Conservation (phyloP, 2,888 invertebrate genomes). For the Synergus laeviventris region DNA sequence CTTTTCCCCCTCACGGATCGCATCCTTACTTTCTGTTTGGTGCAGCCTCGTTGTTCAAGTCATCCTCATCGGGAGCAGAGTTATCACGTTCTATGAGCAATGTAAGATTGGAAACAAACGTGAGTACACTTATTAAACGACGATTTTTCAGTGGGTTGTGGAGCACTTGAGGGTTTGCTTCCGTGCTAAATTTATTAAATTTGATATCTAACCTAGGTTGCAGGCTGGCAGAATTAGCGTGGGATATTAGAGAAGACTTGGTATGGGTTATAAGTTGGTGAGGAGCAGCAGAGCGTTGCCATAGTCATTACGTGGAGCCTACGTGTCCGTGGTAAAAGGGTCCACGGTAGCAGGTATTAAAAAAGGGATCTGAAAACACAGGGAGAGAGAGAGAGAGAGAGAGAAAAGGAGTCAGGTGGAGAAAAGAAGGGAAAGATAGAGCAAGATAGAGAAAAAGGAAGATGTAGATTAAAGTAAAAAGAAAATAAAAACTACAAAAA, state of each 20-base stretch:
- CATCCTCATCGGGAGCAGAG: slow-evolving; percentile 13
- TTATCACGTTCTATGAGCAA: background rate
- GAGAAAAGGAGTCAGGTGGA: background rate
- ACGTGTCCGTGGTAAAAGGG: slow-evolving; percentile 69
- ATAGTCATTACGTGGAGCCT: slow-evolving; percentile 60
- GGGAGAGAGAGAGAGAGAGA: background rate
- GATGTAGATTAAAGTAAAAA: background rate
- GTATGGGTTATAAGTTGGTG: slow-evolving; percentile 55
- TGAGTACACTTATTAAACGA: too few species aligned
- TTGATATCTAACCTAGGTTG: slow-evolving; percentile 14
- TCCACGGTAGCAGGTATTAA: slow-evolving; percentile 31
- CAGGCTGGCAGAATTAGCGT: slow-evolving; percentile 47
- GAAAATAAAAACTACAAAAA: slow-evolving; percentile 48
- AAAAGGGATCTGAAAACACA: slow-evolving; percentile 36
- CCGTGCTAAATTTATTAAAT: background rate
- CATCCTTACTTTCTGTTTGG: slow-evolving; percentile 10
- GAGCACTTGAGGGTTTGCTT: background rate
- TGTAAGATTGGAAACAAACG: too few species aligned
- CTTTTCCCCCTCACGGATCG: background rate
- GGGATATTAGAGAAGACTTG: slow-evolving; percentile 50
- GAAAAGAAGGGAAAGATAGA: background rate
- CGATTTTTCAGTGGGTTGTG: too few species aligned
- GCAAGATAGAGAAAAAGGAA: background rate
- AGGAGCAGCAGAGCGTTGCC: slow-evolving; percentile 66
- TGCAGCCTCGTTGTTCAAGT: slow-evolving; percentile 21